Evolutionary conservation across 2,888 invertebrate species (phyloP), one percentile per base, ranked within the genome.

Genomic region (Digitonthophagus gazella): DNA sequence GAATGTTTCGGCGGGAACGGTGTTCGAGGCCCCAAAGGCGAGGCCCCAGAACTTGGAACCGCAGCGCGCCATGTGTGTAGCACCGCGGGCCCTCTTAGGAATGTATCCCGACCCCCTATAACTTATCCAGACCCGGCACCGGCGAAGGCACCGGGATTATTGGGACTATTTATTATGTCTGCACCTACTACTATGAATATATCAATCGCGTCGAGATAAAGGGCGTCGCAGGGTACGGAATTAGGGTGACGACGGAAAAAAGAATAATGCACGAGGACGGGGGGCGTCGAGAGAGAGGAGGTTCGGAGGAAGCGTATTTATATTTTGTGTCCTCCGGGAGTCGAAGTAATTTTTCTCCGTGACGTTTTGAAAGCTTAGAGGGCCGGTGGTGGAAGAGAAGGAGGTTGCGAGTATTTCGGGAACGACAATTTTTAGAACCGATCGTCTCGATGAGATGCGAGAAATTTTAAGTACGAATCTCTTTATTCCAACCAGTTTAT

Each of bases 91-190:
- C 11, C 28, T 44, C 28, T 44, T 44, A 44, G 28, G 28, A 44
- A 44, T 44, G 28, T 44, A 44, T 44, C 28, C 28, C 28, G 28
- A 44, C 55, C 63, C 61, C 63, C 61, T 67, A 67, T 63, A 22
- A 58, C 67, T 20, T 67, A 63, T 56, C 55, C 67, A 64, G 63
- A 55, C 20, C 18, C 57, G 66, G 64, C 61, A 44, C 56, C 64
- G 20, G 57, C 28, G 28, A 44, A 64, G 15, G 16, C 65, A 57
- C 68, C 65, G 61, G 69, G 69, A 69, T 69, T 69, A 69, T 67
- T 64, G 69, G 71, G 69, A 71, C 72, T 72, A 72, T 72, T 72
- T 72, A 72, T 72, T 72, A 71, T 70, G 70, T 72, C 72, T 67
- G 69, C 72, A 72, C 72, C 72, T 70, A 66, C 71, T 69, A 63